phyloP scores from a whole-genome alignment of 2,797 vertebrate genomes.

The Crenichthys baileyi region DNA sequence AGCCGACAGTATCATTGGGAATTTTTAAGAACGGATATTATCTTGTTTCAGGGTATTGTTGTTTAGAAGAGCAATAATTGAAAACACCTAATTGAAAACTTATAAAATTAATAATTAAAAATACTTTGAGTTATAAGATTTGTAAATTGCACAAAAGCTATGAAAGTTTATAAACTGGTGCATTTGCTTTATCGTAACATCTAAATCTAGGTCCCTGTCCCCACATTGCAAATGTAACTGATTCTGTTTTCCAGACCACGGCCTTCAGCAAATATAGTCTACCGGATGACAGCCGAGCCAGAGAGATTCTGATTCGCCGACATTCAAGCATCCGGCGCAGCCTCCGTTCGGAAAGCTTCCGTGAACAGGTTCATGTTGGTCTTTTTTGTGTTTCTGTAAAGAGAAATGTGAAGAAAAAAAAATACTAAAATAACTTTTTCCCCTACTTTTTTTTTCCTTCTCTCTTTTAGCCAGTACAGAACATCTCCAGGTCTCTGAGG shows the following conservation, averaged over 20 bases:
- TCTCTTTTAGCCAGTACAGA: slow-evolving; percentile 54
- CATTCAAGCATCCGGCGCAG: slow-evolving; percentile 88
- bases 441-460: background rate
- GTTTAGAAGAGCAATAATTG: background rate
- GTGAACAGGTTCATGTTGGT: slow-evolving; percentile 35
- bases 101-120: background rate
- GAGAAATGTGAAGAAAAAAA: background rate
- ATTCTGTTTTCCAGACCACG: slow-evolving; percentile 82
- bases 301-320: slow-evolving; percentile 92
- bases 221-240: background rate
- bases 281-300: slow-evolving; percentile 83
- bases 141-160: background rate
- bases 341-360: slow-evolving; percentile 71
- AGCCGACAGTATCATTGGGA: background rate
- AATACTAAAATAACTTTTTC: background rate
- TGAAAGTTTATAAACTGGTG: background rate
- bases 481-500: slow-evolving; percentile 70
- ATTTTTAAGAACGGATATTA: no score
- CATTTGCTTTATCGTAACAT: background rate
- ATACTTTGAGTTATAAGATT: background rate
- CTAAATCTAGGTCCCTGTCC: background rate
- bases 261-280: slow-evolving; percentile 88
- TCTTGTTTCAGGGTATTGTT: background rate
- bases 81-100: background rate
- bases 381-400: fast-evolving